phyloP scores from a whole-genome alignment of 2,888 invertebrate species.

The Brenthis daphne region DNA sequence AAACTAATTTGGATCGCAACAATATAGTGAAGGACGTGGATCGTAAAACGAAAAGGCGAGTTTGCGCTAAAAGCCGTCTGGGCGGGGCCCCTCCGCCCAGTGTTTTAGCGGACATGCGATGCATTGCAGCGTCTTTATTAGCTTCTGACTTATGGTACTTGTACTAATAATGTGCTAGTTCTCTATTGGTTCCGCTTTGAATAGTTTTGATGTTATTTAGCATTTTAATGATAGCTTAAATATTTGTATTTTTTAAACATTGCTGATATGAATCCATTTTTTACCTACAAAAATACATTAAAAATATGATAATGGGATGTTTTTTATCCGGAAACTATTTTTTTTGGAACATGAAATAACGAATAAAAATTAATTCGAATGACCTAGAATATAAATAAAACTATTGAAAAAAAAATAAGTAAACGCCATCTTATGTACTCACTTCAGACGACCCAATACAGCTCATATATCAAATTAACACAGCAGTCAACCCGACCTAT shows the following conservation, averaged over 20 bases:
- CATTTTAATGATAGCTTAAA: background rate
- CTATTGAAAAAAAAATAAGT: background rate
- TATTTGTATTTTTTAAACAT: too few species aligned
- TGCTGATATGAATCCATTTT: too few species aligned
- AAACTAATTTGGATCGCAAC: slow-evolving; percentile 62
- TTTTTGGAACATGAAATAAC: too few species aligned
- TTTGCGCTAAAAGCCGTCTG: slow-evolving; percentile 59
- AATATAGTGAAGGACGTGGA: slow-evolving; percentile 53
- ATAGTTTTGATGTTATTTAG: background rate
- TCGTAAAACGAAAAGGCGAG: slow-evolving; percentile 64
- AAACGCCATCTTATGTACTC: background rate
- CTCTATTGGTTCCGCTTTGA: slow-evolving; percentile 15
- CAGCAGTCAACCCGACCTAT: slow-evolving; percentile 17
- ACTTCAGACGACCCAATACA: background rate
- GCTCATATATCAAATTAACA: slow-evolving; percentile 19
- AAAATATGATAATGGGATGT: too few species aligned
- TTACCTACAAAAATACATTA: too few species aligned
- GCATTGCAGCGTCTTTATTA: slow-evolving; percentile 69
- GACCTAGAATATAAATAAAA: background rate
- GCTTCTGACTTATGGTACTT: slow-evolving; percentile 52
- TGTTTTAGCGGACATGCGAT: slow-evolving; percentile 63
- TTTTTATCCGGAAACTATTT: too few species aligned
- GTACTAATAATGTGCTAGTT: slow-evolving; percentile 46
- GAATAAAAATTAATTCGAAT: too few species aligned
- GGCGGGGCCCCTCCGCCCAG: slow-evolving; percentile 72